Conservation (phyloP, 2,797 vertebrate species). For the Chromis chromis region DNA sequence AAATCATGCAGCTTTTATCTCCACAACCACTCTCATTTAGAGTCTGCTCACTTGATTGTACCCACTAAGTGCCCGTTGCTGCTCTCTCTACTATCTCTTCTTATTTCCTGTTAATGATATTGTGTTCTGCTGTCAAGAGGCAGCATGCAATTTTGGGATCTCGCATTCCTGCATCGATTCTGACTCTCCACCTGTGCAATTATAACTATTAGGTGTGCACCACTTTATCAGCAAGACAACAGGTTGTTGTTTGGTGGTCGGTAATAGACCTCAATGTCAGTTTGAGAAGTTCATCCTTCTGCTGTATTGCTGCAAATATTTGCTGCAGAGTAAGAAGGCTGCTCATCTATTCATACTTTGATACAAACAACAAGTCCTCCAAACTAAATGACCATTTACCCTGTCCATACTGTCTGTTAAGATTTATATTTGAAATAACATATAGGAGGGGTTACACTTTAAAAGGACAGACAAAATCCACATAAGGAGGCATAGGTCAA, state of each 20-base stretch:
- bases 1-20: constrained; percentile 13
- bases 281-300: no score
- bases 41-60: background rate
- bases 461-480: no score
- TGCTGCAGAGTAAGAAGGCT: no score
- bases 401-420: no score
- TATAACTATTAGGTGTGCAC: background rate
- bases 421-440: no score
- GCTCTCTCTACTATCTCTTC: background rate
- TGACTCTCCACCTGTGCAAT: background rate
- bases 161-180: background rate
- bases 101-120: background rate
- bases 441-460: no score
- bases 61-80: constrained; percentile 1
- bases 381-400: no score
- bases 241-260: background rate
- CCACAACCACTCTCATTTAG: background rate
- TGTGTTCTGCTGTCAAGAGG: background rate
- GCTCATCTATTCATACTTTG: no score
- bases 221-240: background rate
- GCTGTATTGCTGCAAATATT: no score
- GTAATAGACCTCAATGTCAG: no score
- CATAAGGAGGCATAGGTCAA: no score
- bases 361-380: no score
- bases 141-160: background rate